Evolutionary conservation across 2,888 invertebrate genomes (phyloP).

Genomic region (Melinaea marsaeus): DNA sequence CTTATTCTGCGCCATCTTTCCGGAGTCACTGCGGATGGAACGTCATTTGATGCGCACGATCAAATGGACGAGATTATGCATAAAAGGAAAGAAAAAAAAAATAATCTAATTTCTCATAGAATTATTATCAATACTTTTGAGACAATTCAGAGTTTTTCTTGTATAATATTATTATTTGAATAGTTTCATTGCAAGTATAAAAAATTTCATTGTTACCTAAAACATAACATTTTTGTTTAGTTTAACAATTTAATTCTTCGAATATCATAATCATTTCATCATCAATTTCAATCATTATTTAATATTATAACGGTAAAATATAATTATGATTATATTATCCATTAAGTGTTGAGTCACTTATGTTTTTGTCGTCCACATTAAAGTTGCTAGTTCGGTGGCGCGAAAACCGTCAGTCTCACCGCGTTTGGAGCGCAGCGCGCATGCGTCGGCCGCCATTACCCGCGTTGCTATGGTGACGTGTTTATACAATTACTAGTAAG

Average conservation of each 20-base stretch:
- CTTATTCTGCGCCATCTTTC: slow-evolving; percentile 33
- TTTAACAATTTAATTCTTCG: too few relatives aligned
- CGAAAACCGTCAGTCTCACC: slow-evolving; percentile 64
- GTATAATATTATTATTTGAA: too few relatives aligned
- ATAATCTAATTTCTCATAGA: too few relatives aligned
- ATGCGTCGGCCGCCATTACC: slow-evolving; percentile 57
- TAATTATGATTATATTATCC: not conserved
- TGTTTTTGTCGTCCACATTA: slow-evolving; percentile 25
- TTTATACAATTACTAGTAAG: slow-evolving; percentile 43
- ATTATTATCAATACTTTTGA: not conserved
- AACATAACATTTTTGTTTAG: too few relatives aligned
- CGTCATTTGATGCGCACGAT: slow-evolving; percentile 34
- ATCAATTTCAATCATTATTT: too few relatives aligned
- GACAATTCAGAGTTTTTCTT: not conserved
- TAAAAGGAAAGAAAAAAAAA: not conserved
- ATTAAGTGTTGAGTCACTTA: slow-evolving; percentile 17
- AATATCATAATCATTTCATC: too few relatives aligned
- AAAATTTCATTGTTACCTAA: too few relatives aligned
- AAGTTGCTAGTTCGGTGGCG: slow-evolving; percentile 43
- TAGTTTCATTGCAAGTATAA: too few relatives aligned
- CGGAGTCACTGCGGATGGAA: slow-evolving; percentile 34
- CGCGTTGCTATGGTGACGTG: slow-evolving; percentile 61
- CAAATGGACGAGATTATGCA: slow-evolving; percentile 33
- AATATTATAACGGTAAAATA: not conserved
- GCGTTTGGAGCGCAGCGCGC: slow-evolving; percentile 49